Evolutionary conservation across 2,888 invertebrate genomes (phyloP), one percentile per base, ranked within the genome.

Genomic region (Tricholauxania praeusta): DNA sequence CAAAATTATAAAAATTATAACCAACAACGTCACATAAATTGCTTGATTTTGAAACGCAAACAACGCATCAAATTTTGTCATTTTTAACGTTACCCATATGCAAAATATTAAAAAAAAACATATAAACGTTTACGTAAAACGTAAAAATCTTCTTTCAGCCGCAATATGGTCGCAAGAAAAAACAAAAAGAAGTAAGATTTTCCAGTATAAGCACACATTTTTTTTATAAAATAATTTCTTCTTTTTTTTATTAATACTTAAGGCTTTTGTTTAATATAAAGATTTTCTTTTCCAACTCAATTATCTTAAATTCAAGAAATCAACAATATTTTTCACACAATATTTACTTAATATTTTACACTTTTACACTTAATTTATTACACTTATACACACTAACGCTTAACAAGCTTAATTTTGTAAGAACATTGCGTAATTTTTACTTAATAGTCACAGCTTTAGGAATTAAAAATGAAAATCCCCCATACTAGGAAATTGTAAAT

Each of bases 181-280:
- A 95, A 94, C 95, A 95, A 94, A 96, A 96, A 95, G 95, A 96
- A 95, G 96, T 96, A 96, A 96, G 96, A 93, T 90, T 91, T 91
- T 84, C 81, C 81, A 81, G 81, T 78, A 75, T 69, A 75, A 79
- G 67, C 63, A 49, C 49, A 66, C 76, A 77, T 77, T 79, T 77
- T 48, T 53, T 19, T 32, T 63, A 39, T 53, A n/a, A 39, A 28
- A 62, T 69, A 22, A 5, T 57, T 57, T 28, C 4, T 28, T 28
- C 22, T 57, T 67, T 39, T 48, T 52, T 48, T 28, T 3, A 12
- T 52, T 17, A 48, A 60, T 19, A 47, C 39, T 32, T 39, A 64
- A n/a, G 28, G 47, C 14, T 51, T 49, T n/a, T 48, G 22, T 51
- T 48, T 64, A 19, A 1, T 39, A 10, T 10, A 10, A 10, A 10